Conservation (phyloP, 1,140 invertebrate species). For the Drosophila sucinea region DNA sequence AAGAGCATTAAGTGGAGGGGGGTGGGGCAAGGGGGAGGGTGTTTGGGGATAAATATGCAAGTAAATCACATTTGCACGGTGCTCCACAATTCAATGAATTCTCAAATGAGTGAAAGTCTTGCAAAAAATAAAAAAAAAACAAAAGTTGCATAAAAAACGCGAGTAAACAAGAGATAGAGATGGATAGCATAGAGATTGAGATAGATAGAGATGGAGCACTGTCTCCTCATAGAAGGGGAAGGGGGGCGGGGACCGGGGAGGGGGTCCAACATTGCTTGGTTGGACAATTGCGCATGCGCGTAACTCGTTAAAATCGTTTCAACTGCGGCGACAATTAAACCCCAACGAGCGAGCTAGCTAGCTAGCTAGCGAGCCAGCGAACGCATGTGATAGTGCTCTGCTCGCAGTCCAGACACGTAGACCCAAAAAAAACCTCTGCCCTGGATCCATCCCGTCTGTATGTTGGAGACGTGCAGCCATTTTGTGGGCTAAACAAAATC, state of each 20-base stretch:
- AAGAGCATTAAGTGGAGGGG: neutral
- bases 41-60: constrained; percentile 37
- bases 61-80: constrained; percentile 33
- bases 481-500: too few relatives aligned
- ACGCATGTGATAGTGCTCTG: constrained; percentile 4
- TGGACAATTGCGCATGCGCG: constrained; percentile 79
- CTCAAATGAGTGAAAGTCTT: constrained; percentile 76
- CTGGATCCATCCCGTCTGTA: neutral
- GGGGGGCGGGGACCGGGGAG: neutral
- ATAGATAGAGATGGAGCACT: neutral
- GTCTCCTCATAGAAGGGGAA: neutral
- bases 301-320: constrained; percentile 71
- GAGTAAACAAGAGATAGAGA: neutral
- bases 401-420: constrained; percentile 68
- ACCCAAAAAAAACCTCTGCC: neutral
- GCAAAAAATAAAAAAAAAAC: constrained; percentile 10
- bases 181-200: neutral
- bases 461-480: constrained; percentile 38
- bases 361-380: too few relatives aligned
- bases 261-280: constrained; percentile 46
- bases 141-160: constrained; percentile 19
- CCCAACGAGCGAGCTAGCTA: constrained; percentile 21
- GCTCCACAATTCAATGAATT: constrained; percentile 63
- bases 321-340: constrained; percentile 62
- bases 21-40: neutral